phyloP scores from a whole-genome alignment of 2,113 vertebrate species.

The Myiagra hebetior region DNA sequence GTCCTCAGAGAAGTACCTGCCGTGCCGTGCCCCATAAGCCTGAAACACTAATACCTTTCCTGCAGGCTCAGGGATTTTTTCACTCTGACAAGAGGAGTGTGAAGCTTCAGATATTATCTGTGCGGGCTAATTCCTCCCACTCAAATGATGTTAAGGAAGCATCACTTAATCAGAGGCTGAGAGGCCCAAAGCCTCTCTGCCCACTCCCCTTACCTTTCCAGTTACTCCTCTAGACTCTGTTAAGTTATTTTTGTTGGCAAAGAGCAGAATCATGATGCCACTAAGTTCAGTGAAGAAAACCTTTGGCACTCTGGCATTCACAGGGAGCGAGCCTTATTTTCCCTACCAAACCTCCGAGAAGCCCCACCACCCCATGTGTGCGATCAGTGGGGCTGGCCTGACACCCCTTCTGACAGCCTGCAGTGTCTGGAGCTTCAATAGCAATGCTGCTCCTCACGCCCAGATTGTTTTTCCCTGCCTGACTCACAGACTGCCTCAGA shows the following conservation, averaged over 20 bases:
- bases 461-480: not conserved
- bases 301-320: not conserved
- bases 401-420: rapidly evolving
- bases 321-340: not conserved
- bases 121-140: not conserved
- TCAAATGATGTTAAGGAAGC: not conserved
- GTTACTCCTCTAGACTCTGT: not conserved
- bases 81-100: not conserved
- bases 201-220: not conserved
- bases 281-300: not conserved
- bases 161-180: not conserved
- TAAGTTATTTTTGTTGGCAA: not conserved
- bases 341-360: not conserved
- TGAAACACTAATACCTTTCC: not conserved
- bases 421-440: not conserved
- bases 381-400: not conserved
- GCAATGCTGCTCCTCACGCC: not conserved
- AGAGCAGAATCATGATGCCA: not conserved
- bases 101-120: not conserved
- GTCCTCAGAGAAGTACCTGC: constrained; percentile 3
- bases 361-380: rapidly evolving
- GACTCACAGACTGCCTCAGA: not conserved
- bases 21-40: not conserved
- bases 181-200: not conserved
- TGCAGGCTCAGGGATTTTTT: not conserved